Base-by-base conservation (phyloP, 2,888 invertebrate genomes). In the Celastrina argiolus region DNA sequence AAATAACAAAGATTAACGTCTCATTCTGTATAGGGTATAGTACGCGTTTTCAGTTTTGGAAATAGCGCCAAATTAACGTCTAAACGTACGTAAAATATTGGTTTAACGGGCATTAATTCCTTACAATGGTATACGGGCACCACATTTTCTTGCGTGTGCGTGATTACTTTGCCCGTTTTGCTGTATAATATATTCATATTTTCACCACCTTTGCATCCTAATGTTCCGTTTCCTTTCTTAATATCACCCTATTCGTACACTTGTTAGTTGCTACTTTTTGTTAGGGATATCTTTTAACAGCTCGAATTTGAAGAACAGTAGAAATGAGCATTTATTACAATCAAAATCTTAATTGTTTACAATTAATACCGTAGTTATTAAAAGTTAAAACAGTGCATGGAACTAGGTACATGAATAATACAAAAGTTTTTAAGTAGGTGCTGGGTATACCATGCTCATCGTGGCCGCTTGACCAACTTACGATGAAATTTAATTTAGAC, bases 141-240 rank as follows among this genome's bases (percentile, higher is more conserved):
- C 81, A 78, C 80, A 81, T 78, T 81, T 78, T 80, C 82, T 87
- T 82, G 90, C 90, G 89, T 91, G 89, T 86, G 86, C 87, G 82
- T 88, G 87, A 89, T 88, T 89, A 86, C 81, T 74, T 76, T 71
- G 78, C 77, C 76, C 77, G 78, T 82, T 81, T 82, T 83, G 80
- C 84, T 78, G 81, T 81, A 82, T 88, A 88, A 90, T 90, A 85
- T 88, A 91, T 89, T 89, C 85, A 85, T 82, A 87, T 89, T 89
- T 88, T 87, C 87, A 86, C 86, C 88, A 87, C 87, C 84, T 88
- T 84, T 80, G 82, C 84, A 86, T 88, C 83, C 81, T 86, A 83
- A 85, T 85, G 78, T 85, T 85, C 82, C 76, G 76, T 82, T 85
- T 83, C 80, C 81, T 80, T 76, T 76, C 81, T 71, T 69, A 64